A percentile compares a stretch with the other conserved stretches of the same genome.
phyloP scores from a whole-genome alignment of 2,888 invertebrate genomes.

The Drosophila monieri region DNA sequence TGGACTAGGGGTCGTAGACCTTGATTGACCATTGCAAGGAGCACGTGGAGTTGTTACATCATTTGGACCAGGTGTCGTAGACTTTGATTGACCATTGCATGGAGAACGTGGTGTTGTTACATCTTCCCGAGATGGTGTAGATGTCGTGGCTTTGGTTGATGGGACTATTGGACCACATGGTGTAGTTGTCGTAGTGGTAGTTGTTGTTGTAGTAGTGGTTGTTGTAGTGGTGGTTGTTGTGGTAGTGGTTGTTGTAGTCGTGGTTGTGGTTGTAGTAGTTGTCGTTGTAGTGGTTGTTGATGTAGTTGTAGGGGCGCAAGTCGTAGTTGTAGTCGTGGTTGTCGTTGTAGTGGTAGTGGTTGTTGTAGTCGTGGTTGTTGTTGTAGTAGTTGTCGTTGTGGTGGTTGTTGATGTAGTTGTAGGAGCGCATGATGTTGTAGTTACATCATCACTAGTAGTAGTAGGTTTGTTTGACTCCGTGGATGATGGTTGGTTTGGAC shows the following conservation, averaged over 20 bases:
- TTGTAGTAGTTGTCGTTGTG: not conserved
- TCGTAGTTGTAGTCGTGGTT: not conserved
- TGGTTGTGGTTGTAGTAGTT: not conserved
- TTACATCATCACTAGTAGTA: not conserved
- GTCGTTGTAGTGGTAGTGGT: not conserved
- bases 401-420: constrained; percentile 2
- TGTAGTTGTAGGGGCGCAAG: not conserved
- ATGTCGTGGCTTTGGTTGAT: not conserved
- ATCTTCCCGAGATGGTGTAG: not conserved
- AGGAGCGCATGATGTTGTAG: not conserved
- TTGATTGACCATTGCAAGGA: not conserved
- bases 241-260: no score
- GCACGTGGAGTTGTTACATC: not conserved
- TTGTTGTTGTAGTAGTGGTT: not conserved
- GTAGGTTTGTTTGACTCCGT: no score
- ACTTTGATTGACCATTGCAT: not conserved
- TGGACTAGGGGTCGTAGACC: not conserved
- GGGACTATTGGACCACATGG: not conserved
- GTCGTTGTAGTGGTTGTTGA: not conserved
- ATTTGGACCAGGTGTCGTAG: not conserved
- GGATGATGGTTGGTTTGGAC: not conserved
- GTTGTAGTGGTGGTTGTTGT: not conserved
- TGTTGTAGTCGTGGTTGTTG: not conserved
- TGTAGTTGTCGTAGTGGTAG: not conserved
- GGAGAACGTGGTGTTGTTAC: not conserved